Evolutionary conservation across 2,888 invertebrate species (phyloP), one percentile per base, ranked within the genome.

Genomic region (Pterostichus niger): DNA sequence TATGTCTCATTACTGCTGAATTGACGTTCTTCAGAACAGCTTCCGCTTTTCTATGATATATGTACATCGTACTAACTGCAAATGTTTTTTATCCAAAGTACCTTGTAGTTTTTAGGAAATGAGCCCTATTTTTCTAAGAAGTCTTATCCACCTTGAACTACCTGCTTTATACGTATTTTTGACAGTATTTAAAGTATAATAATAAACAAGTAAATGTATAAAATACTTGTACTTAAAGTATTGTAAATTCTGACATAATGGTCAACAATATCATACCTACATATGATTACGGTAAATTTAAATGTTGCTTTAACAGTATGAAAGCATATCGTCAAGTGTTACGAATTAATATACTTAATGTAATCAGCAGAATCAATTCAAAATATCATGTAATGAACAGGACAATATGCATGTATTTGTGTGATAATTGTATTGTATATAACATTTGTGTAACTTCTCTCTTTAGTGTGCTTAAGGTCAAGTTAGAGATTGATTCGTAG

Each of bases 1-100:
- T 64, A 64, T 64, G 64, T 64, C 35, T 10, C 68, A 71, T 71
- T 40, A 56, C 10, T 59, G 59, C 59, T 59, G 52, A 52, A 13
- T 52, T 13, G 13, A 61, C 17, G 17, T 33, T 61, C 61, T n/a
- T 61, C 9, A 33, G 9, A 33, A 33, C 61, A 33, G 11, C 61
- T 61, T 33, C 33, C 11, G 61, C 33, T 61, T 61, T 31, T 61
- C 33, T 56, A 56, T 40, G 40, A 40, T 40, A 17, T 17, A 56
- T 56, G 56, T 56, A 17, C 17, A 56, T 17, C 56, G 52, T 52
- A 40, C 6, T 49, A 64, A 71, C 40, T 17, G 68, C 40, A 71
- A 44, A 71, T 71, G 40, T 71, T 71, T 56, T 71, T 44, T 71
- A 44, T 71, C 68, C 40, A 71, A 71, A 71, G 68, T 71, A 71